Evolutionary conservation across 2,888 invertebrate genomes (phyloP).

Genomic region (Deroplatys truncata): DNA sequence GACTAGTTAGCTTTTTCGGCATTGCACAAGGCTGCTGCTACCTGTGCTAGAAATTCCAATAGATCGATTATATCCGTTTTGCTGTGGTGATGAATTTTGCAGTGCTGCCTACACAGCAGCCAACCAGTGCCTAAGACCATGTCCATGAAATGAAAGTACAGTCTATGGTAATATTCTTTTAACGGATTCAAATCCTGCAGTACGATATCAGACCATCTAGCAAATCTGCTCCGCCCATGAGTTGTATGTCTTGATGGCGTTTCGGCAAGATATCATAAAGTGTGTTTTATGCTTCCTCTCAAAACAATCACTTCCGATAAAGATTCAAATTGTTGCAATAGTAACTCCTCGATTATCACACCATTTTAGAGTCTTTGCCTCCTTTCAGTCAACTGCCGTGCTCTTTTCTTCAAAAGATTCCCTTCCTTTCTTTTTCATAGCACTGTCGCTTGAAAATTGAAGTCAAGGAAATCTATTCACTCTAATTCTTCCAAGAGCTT

Average conservation of each 20-base stretch:
- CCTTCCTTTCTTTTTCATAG: background rate
- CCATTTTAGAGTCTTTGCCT: background rate
- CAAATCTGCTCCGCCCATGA: background rate
- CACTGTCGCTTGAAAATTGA: background rate
- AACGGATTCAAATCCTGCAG: too few relatives aligned
- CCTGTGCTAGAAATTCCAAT: too few relatives aligned
- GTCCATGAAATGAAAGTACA: too few relatives aligned
- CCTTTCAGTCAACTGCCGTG: background rate
- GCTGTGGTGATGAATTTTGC: too few relatives aligned
- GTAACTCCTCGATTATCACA: background rate
- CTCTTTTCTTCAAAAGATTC: background rate
- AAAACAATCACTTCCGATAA: background rate
- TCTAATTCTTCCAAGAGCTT: slow-evolving; percentile 37
- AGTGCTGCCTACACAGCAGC: too few relatives aligned
- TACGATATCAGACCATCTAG: background rate
- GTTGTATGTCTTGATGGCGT: background rate
- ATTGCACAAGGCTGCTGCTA: too few relatives aligned
- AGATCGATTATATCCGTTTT: too few relatives aligned
- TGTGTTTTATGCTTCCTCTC: background rate
- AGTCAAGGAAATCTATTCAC: background rate
- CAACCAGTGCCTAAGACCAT: too few relatives aligned
- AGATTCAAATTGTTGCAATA: background rate
- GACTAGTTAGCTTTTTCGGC: too few relatives aligned
- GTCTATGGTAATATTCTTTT: too few relatives aligned
- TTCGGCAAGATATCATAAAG: background rate